Evolutionary conservation across 2,113 vertebrate species (phyloP).

Genomic region (Esox niger): DNA sequence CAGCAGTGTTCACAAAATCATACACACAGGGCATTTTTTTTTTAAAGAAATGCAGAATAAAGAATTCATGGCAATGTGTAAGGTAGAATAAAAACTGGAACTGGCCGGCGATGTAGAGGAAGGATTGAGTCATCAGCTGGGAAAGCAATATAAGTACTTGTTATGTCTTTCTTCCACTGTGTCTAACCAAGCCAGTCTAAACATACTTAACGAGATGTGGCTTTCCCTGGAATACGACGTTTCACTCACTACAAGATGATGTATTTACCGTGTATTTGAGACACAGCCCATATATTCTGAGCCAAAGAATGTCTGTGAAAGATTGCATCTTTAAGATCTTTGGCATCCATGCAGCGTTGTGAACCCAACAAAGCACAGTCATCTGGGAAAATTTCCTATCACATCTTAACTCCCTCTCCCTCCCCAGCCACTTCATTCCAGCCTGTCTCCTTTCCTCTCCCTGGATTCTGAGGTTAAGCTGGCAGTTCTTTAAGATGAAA

Average conservation of each 20-base stretch:
- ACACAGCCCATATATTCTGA: neutral
- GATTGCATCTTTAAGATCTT: constrained; percentile 11
- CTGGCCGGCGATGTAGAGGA: neutral
- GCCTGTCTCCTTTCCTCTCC: too few relatives aligned
- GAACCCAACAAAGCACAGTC: neutral
- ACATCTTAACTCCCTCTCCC: too few relatives aligned
- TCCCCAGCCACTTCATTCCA: too few relatives aligned
- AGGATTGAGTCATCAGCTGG: neutral
- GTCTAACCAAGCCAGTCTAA: neutral
- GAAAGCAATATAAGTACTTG: neutral
- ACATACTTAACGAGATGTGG: neutral
- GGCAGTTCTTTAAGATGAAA: too few relatives aligned
- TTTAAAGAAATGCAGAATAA: neutral
- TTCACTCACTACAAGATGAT: neutral
- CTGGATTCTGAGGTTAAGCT: too few relatives aligned
- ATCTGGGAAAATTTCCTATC: neutral
- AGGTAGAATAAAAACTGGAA: neutral
- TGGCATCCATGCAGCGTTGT: constrained; percentile 4
- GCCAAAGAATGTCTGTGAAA: constrained; percentile 8
- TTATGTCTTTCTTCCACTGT: neutral
- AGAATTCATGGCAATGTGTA: neutral
- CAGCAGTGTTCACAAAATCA: neutral
- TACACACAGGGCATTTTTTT: too few relatives aligned
- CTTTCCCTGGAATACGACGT: neutral
- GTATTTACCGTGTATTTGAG: constrained; percentile 4